Evolutionary conservation across 1,140 invertebrate species (phyloP).

Genomic region (Trichonephila clavipes): DNA sequence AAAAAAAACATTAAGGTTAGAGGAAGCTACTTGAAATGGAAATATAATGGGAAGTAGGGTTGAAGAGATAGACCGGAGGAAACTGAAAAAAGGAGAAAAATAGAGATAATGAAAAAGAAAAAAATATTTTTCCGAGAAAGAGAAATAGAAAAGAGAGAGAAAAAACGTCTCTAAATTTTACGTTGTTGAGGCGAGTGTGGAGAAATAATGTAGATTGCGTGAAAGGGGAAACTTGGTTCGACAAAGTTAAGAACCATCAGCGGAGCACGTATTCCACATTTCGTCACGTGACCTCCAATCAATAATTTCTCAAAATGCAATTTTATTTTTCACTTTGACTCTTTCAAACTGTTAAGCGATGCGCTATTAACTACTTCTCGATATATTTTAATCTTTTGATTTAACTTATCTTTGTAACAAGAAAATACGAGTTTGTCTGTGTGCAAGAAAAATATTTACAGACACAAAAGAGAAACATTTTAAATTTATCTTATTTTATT

Average conservation of each 20-base stretch:
- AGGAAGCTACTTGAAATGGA: constrained; percentile 69
- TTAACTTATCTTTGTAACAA: too few relatives aligned
- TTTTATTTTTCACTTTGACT: neutral
- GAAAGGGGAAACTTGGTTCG: constrained; percentile 48
- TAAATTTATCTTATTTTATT: too few relatives aligned
- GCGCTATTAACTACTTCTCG: too few relatives aligned
- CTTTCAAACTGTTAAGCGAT: neutral
- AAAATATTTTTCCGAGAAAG: neutral
- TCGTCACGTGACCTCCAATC: constrained; percentile 60
- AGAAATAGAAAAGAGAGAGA: neutral
- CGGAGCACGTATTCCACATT: constrained; percentile 36
- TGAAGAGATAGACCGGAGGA: constrained; percentile 48
- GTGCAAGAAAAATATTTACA: too few relatives aligned
- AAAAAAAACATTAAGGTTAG: constrained; percentile 58
- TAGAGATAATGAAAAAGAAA: neutral
- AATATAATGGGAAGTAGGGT: constrained; percentile 71
- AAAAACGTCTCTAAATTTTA: constrained; percentile 31
- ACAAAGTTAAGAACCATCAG: constrained; percentile 61
- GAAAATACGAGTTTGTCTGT: too few relatives aligned
- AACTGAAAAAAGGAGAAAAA: constrained; percentile 18
- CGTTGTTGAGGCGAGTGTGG: neutral
- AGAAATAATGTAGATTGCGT: constrained; percentile 72
- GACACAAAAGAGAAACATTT: too few relatives aligned
- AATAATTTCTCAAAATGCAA: constrained; percentile 38
- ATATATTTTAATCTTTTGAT: too few relatives aligned